Percentiles rank a stretch among this genome's conserved stretches.
Evolutionary conservation across 2,888 invertebrate species (phyloP).

Genomic region (Zygaena filipendulae): DNA sequence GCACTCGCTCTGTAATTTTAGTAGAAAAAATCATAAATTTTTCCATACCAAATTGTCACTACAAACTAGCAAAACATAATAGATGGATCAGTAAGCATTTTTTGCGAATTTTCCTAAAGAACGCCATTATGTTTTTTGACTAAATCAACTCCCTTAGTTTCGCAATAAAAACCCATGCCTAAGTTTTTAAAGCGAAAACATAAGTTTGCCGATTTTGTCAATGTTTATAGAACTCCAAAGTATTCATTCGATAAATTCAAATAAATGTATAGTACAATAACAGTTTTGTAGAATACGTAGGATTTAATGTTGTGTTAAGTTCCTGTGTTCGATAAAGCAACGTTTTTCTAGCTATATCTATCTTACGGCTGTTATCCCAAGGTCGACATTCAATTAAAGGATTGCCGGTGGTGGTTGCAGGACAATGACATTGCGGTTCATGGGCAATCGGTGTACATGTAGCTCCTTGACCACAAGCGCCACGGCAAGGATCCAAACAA

Average conservation of each 20-base stretch:
- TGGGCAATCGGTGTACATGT: conserved; percentile 77
- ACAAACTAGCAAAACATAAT: no score
- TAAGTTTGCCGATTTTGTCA: conserved; percentile 35
- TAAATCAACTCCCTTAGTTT: no score
- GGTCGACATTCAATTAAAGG: conserved; percentile 76
- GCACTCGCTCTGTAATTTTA: conserved; percentile 43
- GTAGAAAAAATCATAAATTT: no score
- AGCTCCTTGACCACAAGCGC: conserved; percentile 79
- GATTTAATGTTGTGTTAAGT: no score
- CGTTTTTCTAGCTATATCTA: conserved; percentile 47
- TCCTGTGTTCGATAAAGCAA: no score
- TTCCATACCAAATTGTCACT: background rate
- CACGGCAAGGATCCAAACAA: conserved; percentile 80
- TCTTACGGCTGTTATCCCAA: conserved; percentile 61
- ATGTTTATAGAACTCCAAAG: no score
- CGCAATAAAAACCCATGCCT: conserved; percentile 66
- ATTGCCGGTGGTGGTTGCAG: conserved; percentile 75
- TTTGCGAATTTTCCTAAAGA: conserved; percentile 20
- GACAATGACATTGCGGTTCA: conserved; percentile 76
- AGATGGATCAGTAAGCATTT: conserved; percentile 40
- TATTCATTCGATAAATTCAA: no score
- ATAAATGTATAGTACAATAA: no score
- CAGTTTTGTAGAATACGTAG: no score
- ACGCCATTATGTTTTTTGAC: no score
- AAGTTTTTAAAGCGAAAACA: conserved; percentile 61